Evolutionary conservation across 2,888 invertebrate genomes (phyloP).

Genomic region (Lasioglossum figueresi): DNA sequence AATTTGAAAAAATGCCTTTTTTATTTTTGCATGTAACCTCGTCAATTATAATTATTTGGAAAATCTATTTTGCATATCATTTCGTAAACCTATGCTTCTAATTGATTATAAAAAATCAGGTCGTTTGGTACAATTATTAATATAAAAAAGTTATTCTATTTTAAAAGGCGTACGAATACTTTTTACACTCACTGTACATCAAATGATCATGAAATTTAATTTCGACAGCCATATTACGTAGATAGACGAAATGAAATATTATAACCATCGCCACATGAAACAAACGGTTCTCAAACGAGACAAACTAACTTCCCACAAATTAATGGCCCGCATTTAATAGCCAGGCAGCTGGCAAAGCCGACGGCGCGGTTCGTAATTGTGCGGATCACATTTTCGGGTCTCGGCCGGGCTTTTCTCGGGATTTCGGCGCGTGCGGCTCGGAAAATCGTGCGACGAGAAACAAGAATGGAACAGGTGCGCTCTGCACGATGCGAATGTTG

Average conservation of each 20-base stretch:
- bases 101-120: too few species aligned
- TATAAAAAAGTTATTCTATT: too few species aligned
- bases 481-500: slow-evolving; percentile 48
- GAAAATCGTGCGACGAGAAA: slow-evolving; percentile 30
- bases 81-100: too few species aligned
- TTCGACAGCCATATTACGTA: background rate
- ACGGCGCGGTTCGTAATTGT: background rate
- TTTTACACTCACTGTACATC: too few species aligned
- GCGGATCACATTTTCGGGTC: background rate
- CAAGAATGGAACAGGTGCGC: slow-evolving; percentile 46
- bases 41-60: too few species aligned
- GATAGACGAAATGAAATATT: background rate
- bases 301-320: background rate
- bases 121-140: too few species aligned
- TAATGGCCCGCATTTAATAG: background rate
- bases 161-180: too few species aligned
- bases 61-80: too few species aligned
- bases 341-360: background rate
- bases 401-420: background rate
- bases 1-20: too few species aligned
- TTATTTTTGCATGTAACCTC: too few species aligned
- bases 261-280: background rate
- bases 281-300: background rate
- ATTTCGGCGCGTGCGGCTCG: background rate
- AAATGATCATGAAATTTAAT: background rate